Conservation (phyloP, 2,797 vertebrate species). For the Diglossa cyanea region DNA sequence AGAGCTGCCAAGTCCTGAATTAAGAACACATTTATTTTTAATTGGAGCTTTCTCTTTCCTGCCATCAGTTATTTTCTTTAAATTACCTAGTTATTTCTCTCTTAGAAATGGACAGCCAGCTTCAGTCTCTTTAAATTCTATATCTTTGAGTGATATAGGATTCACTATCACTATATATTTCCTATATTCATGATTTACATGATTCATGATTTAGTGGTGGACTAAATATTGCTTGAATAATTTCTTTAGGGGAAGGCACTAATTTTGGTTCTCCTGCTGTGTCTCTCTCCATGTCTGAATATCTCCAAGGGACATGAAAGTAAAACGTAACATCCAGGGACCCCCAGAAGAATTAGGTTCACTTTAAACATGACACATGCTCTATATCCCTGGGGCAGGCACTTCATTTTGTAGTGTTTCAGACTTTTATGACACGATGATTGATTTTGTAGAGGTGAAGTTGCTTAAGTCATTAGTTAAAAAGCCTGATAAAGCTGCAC, state of each 20-base stretch:
- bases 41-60: background rate
- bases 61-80: background rate
- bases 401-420: conserved; percentile 34
- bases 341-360: conserved; percentile 12
- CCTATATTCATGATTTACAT: background rate
- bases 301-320: conserved; percentile 4
- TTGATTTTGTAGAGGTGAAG: conserved; percentile 56
- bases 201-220: background rate
- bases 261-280: background rate
- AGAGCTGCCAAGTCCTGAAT: background rate
- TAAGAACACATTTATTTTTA: background rate
- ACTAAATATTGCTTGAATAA: background rate
- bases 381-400: conserved; percentile 27
- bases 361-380: conserved; percentile 18
- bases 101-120: background rate
- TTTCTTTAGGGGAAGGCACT: background rate
- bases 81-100: background rate
- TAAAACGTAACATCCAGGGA: conserved; percentile 8
- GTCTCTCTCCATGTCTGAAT: background rate
- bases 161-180: background rate
- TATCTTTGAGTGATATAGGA: background rate
- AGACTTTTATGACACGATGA: conserved; percentile 53
- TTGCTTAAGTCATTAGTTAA: conserved; percentile 53
- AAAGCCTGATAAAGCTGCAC: conserved; percentile 51
- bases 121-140: background rate